These are phyloP conservation scores for Pelvicachromis taeniatus DNA, from an alignment of 2,113 vertebrate genomes.

Conservation along the genomic window DNA sequence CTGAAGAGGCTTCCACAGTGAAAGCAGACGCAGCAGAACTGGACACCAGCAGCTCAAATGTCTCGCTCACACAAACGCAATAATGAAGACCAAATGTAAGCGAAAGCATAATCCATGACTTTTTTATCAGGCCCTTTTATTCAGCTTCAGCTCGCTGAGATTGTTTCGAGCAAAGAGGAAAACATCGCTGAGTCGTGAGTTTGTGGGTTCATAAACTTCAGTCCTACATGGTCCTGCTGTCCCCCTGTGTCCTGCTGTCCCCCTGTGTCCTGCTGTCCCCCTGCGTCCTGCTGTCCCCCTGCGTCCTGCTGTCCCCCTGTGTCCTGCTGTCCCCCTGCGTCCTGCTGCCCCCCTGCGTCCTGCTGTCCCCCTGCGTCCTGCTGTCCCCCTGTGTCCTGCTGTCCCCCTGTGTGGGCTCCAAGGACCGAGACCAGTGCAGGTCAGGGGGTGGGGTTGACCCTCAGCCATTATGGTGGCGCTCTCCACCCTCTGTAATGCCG, in stretches of 20 bases:
- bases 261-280: background rate
- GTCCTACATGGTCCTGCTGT: accelerated
- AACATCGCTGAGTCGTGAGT: background rate
- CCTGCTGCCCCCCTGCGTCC: too few species aligned
- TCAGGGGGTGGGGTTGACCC: background rate
- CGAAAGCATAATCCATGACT: background rate
- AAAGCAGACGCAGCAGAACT: background rate
- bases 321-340: background rate
- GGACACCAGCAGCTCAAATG: background rate
- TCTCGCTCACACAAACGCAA: background rate
- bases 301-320: background rate
- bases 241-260: background rate
- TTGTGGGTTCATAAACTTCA: background rate
- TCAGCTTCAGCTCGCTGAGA: background rate
- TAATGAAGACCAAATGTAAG: background rate
- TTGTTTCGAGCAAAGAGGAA: accelerated
- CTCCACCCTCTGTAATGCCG: background rate
- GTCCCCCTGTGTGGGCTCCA: background rate
- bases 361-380: background rate
- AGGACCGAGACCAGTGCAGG: background rate
- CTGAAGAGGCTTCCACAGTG: background rate
- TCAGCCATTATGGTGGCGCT: background rate
- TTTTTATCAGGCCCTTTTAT: background rate
- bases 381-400: background rate
- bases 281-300: too few species aligned